Evolutionary conservation across 2,797 vertebrate genomes (phyloP), one percentile per base, ranked within the genome.

Genomic region (Gila robusta): DNA sequence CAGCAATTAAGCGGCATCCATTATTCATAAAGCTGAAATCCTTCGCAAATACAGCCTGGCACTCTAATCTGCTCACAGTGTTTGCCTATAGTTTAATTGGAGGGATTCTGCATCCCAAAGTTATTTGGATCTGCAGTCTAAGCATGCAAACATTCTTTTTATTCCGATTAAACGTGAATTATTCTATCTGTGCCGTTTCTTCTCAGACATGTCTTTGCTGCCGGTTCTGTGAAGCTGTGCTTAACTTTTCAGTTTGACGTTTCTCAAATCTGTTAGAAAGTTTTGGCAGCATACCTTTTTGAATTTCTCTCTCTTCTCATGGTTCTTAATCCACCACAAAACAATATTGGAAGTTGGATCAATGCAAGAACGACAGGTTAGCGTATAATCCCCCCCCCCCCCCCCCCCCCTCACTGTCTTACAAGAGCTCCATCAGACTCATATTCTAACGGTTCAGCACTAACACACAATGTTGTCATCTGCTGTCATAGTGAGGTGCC

Each of bases 1-100:
- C 89, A 86, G 94, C 93, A 94, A 95, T 95, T 93, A 95, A 93
- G 89, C 83, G 23, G 74, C 82, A 93, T 95, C 89, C 91, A 95
- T 96, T 94, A 95, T 95, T 96, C 93, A 95, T 94, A 90, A 91
- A 79, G 56, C 81, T 84, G n/a, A 82, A 91, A 89, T 88, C 87
- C 87, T 88, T 90, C 72, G 70, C 90, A 92, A 92, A 93, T 89
- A 91, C 92, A 91, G 92, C 90, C 64, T 74, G 56, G 84, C 89
- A 81, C 88, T 88, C 86, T 92, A 88, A 94, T 93, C 91, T 89
- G 88, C 87, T 87, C 73, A 87, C 90, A 88, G 90, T 93, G 92
- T 93, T 94, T 93, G 91, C 90, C 89, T 93, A 92, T 88, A 92
- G 86, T 92, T 92, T 93, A 92, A 94, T 93, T 92, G 92, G 88